A percentile compares a stretch with the other conserved stretches of the same genome.
Evolutionary conservation across 2,797 vertebrate genomes (phyloP).

Genomic region (Gallirallus australis): DNA sequence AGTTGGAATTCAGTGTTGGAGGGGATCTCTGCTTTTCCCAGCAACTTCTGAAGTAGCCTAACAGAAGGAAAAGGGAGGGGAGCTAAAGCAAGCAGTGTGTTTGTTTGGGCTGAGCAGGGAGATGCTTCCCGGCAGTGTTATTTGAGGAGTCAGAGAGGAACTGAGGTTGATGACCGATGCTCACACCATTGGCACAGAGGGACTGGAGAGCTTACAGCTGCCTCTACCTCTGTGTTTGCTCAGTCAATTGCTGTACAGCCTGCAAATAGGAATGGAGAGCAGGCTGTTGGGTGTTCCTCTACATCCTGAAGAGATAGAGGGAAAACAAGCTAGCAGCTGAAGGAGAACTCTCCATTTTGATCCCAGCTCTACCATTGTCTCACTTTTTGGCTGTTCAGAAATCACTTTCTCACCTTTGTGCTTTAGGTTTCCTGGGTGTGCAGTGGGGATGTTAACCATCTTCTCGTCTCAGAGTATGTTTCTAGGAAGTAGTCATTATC

Average conservation of each 20-base stretch:
- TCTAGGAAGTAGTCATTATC: background rate
- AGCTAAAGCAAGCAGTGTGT: background rate
- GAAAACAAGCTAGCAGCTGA: background rate
- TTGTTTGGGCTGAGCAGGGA: background rate
- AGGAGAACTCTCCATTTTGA: background rate
- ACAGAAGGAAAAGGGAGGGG: background rate
- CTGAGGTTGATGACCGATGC: slow-evolving; percentile 4
- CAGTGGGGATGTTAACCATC: background rate
- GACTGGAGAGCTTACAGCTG: background rate
- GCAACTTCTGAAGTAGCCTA: background rate
- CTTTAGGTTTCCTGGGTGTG: background rate
- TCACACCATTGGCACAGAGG: background rate
- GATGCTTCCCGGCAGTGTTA: background rate
- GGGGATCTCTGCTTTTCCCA: background rate
- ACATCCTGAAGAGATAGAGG: background rate
- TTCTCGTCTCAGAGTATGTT: background rate
- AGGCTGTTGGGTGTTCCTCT: background rate
- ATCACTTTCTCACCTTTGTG: background rate
- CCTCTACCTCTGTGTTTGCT: background rate
- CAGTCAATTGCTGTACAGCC: background rate
- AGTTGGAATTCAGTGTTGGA: slow-evolving; percentile 17
- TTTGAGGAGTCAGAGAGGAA: background rate
- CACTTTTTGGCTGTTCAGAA: background rate
- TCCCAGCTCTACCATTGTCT: background rate
- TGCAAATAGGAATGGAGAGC: background rate